phyloP scores from a whole-genome alignment of 64 coral and sea anemone genomes.

The Dendrophyllia cribrosa region DNA sequence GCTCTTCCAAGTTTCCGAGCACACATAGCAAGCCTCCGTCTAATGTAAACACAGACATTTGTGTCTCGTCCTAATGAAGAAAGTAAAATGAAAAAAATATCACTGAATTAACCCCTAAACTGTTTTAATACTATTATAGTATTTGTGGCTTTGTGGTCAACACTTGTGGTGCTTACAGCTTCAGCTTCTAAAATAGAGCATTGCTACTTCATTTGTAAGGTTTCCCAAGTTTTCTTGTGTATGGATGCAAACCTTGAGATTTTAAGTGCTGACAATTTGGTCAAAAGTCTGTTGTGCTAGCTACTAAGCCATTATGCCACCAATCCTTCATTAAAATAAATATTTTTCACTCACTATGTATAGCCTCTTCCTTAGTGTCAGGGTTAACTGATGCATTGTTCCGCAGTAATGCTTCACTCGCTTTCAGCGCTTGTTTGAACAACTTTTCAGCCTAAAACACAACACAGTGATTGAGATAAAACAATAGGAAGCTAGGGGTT shows the following conservation, averaged over 20 bases:
- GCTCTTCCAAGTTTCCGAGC: conserved; percentile 94
- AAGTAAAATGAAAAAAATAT: background rate
- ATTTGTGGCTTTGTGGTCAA: no score
- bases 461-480: background rate
- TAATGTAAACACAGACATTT: conserved; percentile 96
- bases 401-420: conserved; percentile 63
- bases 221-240: no score
- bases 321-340: background rate
- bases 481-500: background rate
- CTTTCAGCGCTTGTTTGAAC: conserved; percentile 73
- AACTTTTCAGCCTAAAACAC: conserved; percentile 63
- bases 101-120: background rate
- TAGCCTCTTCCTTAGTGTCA: conserved; percentile 74
- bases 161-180: no score
- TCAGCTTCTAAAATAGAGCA: no score
- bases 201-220: no score
- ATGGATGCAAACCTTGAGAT: no score
- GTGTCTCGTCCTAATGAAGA: conserved; percentile 84
- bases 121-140: no score
- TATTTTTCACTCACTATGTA: conserved; percentile 70
- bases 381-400: conserved; percentile 1
- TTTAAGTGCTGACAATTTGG: no score
- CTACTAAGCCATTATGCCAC: no score
- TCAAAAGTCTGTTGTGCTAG: no score
- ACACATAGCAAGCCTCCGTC: conserved; percentile 95